Base-by-base conservation (phyloP, 1,140 invertebrate species). In the Drosophila sp. region DNA sequence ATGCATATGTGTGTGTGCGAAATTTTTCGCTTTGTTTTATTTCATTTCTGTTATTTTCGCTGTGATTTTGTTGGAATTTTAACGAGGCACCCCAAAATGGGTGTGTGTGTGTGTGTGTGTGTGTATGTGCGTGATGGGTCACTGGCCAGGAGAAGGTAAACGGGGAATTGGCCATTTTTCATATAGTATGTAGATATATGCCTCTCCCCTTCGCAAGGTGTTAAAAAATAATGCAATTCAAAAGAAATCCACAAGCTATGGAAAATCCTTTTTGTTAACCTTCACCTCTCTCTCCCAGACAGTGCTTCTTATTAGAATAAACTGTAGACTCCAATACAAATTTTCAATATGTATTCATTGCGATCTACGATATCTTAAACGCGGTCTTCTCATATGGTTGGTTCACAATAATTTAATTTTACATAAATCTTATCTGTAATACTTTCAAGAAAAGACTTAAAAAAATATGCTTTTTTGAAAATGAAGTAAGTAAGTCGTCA, bases 61-160 rank as follows among this genome's bases (percentile, higher is more conserved):
- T 40, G 38, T 66, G 64, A 66, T 54, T 66, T 58, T 35, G 41
- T 65, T 66, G 69, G 69, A 60, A 66, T 71, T 55, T 65, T 71
- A 66, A 71, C 69, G 63, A 71, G 69, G 44, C 32, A 35, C 55
- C 55, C 44, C 44, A 27, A 25, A 50, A 25, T 27, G 44, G 7
- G 8, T 50, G 44, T 50, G 23, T 50, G 44, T 7, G 44, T 6
- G 5, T n/a, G n/a, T n/a, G n/a, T n/a, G n/a, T n/a, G n/a, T n/a
- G n/a, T n/a, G n/a, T n/a, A n/a, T n/a, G n/a, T n/a, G n/a, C n/a
- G n/a, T 50, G 23, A 27, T 27, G 7, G 44, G 23, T 6, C 7
- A 50, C 23, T 50, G 44, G 23, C 44, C 44, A 50, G 23, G 8
- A 50, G 44, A 27, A 50, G 44, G 44, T 50, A n/a, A 27, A 27